Evolutionary conservation across 2,797 vertebrate species (phyloP).

Genomic region (Decapterus maruadsi): DNA sequence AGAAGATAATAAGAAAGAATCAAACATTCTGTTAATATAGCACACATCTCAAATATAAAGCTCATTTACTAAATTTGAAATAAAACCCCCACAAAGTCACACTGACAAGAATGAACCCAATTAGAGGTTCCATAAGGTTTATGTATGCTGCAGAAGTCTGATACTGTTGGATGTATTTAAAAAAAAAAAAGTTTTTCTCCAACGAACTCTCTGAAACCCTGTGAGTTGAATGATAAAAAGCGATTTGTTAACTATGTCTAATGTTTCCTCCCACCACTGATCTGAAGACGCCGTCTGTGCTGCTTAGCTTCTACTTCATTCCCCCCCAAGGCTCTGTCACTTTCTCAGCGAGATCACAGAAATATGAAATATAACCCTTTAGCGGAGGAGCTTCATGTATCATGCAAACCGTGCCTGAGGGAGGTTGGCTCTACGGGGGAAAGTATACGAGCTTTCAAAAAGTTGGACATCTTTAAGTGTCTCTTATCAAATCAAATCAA

Average conservation of each 20-base stretch:
- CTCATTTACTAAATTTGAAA: not conserved
- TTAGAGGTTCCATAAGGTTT: not conserved
- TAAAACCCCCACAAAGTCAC: not conserved
- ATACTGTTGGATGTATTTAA: not conserved
- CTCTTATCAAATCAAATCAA: too few relatives aligned
- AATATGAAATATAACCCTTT: constrained; percentile 22
- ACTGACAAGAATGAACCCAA: not conserved
- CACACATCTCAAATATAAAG: not conserved
- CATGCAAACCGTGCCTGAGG: constrained; percentile 24
- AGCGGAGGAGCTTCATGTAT: constrained; percentile 35
- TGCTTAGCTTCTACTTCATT: constrained; percentile 36
- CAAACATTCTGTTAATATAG: constrained; percentile 3
- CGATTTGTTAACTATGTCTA: constrained; percentile 26
- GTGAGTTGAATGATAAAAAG: constrained; percentile 19
- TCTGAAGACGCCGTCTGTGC: constrained; percentile 31
- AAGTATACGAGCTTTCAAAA: constrained; percentile 8
- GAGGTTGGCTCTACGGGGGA: constrained; percentile 18
- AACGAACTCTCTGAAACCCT: constrained; percentile 31
- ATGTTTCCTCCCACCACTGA: constrained; percentile 34
- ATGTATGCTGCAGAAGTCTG: not conserved
- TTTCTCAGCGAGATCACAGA: constrained; percentile 47
- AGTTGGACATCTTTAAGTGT: constrained; percentile 31
- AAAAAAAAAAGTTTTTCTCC: not conserved
- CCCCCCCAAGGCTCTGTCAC: constrained; percentile 27
- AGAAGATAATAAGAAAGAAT: not conserved